phyloP scores from a whole-genome alignment of 2,113 vertebrate genomes.

The Poicephalus gulielmi region DNA sequence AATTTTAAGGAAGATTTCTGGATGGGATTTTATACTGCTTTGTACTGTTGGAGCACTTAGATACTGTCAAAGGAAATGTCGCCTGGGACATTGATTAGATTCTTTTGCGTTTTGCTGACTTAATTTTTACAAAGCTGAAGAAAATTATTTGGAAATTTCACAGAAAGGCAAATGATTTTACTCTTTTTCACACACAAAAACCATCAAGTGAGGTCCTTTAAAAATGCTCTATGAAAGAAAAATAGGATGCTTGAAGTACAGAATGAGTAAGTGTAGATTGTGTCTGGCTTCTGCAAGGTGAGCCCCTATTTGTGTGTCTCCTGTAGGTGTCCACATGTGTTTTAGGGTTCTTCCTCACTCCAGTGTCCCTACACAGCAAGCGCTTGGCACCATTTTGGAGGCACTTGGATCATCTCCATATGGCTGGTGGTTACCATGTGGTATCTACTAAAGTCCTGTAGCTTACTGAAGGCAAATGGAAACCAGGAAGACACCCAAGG shows the following conservation, averaged over 20 bases:
- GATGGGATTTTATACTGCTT: neutral
- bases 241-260: neutral
- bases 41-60: neutral
- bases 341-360: neutral
- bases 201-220: accelerated
- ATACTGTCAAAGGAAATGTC: neutral
- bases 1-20: neutral
- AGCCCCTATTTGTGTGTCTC: neutral
- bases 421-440: neutral
- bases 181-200: neutral
- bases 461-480: neutral
- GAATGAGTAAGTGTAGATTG: neutral
- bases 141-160: neutral
- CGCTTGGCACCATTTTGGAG: neutral
- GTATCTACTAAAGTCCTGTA: neutral
- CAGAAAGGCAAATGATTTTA: neutral
- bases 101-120: neutral
- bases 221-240: neutral
- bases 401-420: neutral
- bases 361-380: neutral
- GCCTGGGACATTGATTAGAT: neutral
- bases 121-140: neutral
- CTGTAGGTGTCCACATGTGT: neutral
- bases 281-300: neutral
- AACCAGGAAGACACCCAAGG: neutral